Base-by-base conservation (phyloP, 1,140 invertebrate species). In the Drosophila pectinifera region DNA sequence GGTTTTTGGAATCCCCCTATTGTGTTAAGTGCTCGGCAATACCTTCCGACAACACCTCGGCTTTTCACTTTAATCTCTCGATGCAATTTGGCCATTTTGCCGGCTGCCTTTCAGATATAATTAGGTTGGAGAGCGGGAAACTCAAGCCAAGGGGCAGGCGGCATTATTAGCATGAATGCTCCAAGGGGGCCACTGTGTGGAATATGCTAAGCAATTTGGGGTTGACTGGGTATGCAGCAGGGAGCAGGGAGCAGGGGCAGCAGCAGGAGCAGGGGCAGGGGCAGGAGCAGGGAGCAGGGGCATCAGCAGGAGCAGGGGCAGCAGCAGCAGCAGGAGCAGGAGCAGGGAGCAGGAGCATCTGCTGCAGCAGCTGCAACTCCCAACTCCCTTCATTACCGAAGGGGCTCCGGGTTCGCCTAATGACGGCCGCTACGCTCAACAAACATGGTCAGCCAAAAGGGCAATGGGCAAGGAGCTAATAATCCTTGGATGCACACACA, bases 181-280 rank as follows among this genome's bases (percentile, higher is more conserved):
- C 16, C 31, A n/a, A 26, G 18, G 45, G 34, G 20, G 49, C 28
- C 28, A 31, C 28, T 31, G 28, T 4, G 8, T 5, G n/a, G 64
- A 16, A 70, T 70, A 70, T 70, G 65, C 68, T 57, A 57, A 70
- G 54, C 68, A 70, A 72, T 72, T 72, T 72, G 48, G 41, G 67
- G 49, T 70, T 8, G 5, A 16, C 36, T 38, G 2, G 36, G 18
- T 7, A 51, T 51, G 49, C 49, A 51, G 16, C 10, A 42, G 16
- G 3, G n/a, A 18, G 16, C 8, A 18, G n/a, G n/a, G n/a, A n/a
- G n/a, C n/a, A n/a, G n/a, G n/a, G n/a, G n/a, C n/a, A n/a, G n/a
- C n/a, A n/a, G n/a, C n/a, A n/a, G n/a, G n/a, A n/a, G n/a, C n/a
- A n/a, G n/a, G n/a, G n/a, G n/a, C n/a, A n/a, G n/a, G n/a, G n/a